Percentiles rank a stretch among this genome's conserved stretches.
phyloP scores from a whole-genome alignment of 1,140 invertebrate species.

The Drosophila yakuba region DNA sequence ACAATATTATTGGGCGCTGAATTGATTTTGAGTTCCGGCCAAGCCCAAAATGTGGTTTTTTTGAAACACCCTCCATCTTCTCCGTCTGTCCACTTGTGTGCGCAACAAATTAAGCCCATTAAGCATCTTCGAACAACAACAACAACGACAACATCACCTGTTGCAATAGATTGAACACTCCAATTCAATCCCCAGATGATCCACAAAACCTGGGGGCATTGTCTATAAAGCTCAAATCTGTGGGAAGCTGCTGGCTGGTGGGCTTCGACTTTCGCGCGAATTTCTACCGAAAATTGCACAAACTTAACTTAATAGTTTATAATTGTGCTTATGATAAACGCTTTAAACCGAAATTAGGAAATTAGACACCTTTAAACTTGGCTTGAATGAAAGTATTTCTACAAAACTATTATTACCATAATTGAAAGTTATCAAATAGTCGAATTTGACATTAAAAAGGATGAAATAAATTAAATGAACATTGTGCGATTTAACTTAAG shows the following conservation, averaged over 20 bases:
- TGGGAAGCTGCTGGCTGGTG: background rate
- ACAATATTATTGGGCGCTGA: slow-evolving; percentile 37
- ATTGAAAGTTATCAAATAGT: background rate
- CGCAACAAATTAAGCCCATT: slow-evolving; percentile 57
- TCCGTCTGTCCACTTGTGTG: slow-evolving; percentile 17
- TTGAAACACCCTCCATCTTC: slow-evolving; percentile 23
- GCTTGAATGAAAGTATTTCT: background rate
- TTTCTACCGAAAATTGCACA: slow-evolving; percentile 9
- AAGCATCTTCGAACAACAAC: slow-evolving; percentile 31
- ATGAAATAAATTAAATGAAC: background rate
- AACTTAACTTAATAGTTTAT: background rate
- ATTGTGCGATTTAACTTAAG: background rate
- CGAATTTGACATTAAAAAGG: background rate
- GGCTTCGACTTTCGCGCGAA: slow-evolving; percentile 23
- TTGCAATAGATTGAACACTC: slow-evolving; percentile 47
- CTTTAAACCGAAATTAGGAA: too few species aligned
- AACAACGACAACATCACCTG: slow-evolving; percentile 34
- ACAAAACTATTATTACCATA: too few species aligned
- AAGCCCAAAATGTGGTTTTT: slow-evolving; percentile 44
- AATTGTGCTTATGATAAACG: too few species aligned
- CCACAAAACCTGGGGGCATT: slow-evolving; percentile 17
- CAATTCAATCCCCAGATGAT: slow-evolving; percentile 23
- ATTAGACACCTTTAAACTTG: background rate
- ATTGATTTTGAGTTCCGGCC: slow-evolving; percentile 57
- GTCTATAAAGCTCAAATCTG: slow-evolving; percentile 10